These are phyloP conservation scores for Drosophila kanekoi DNA, from an alignment of 2,888 invertebrate genomes.

Conservation along the genomic window DNA sequence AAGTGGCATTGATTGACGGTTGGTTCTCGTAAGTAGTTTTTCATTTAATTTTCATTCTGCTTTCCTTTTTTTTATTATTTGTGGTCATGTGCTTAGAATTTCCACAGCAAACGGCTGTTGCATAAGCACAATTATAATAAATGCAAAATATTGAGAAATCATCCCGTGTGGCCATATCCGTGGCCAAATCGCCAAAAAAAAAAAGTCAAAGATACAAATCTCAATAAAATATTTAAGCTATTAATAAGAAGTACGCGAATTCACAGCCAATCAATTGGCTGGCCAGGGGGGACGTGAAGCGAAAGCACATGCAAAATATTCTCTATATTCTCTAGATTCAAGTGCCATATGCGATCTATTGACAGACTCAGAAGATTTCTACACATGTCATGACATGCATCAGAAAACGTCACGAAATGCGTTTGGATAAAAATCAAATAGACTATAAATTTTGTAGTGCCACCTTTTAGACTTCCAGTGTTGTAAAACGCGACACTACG, in stretches of 20 bases:
- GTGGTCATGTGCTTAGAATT: conserved; percentile 66
- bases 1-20: conserved; percentile 73
- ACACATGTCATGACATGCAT: conserved; percentile 45
- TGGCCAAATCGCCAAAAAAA: conserved; percentile 69
- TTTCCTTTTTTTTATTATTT: conserved; percentile 5
- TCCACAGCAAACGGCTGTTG: conserved; percentile 60
- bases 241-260: conserved; percentile 72
- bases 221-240: conserved; percentile 74
- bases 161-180: conserved; percentile 56
- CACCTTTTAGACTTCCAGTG: conserved; percentile 45
- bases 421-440: not conserved
- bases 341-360: conserved; percentile 15
- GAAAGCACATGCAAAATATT: too few relatives aligned
- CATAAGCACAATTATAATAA: conserved; percentile 66
- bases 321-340: not conserved
- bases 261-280: conserved; percentile 61
- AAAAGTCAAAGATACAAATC: conserved; percentile 76
- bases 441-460: not conserved
- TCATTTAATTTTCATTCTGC: not conserved
- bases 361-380: conserved; percentile 27
- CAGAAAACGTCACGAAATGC: conserved; percentile 52
- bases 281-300: too few relatives aligned
- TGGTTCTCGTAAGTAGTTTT: conserved; percentile 19
- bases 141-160: conserved; percentile 47
- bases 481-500: conserved; percentile 26